Base-by-base conservation (phyloP, 1,140 invertebrate species). In the Mactra quadrangularis region DNA sequence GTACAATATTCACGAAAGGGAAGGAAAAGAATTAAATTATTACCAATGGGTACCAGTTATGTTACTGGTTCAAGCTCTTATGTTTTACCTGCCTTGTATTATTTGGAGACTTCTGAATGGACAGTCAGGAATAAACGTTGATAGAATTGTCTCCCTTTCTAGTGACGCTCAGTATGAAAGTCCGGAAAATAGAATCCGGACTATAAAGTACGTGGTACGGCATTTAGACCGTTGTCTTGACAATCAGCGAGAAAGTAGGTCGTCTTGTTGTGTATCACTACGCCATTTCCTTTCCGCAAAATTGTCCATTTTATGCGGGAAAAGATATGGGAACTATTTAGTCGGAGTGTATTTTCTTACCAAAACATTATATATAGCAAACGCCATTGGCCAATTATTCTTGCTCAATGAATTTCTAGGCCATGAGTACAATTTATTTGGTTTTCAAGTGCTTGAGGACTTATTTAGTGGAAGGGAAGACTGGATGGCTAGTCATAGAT, bases 11-110 rank as follows among this genome's bases (percentile, higher is more conserved):
- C 55, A 81, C 29, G 85, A 88, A 41, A 70, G 86, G 13, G 81
- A 87, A 41, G 89, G 90, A 33, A 89, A 88, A 52, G 88, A 92
- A 77, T 85, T 93, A 57, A 91, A 91, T 72, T 95, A 95, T 85
- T 95, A 95, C 86, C 94, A 95, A 86, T 95, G 94, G 94, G 93
- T 94, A 7, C 94, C 94, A 6, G 92, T 95, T 35, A 94, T 95
- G 78, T 86, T 95, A 17, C 85, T 94, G 31, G 89, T 94, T 3
- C 94, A 95, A 89, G 94, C 94, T 4, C 91, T 94, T 33, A 89
- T 94, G 66, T 95, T 94, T 87, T 94, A 95, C 85, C 74, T 94
- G 71, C 94, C 94, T 0, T 94, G 94, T 78, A 93, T 95, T 19
- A 90, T 95, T 22, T 95, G 94, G 94, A 90, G 94, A 35, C 91